Evolutionary conservation across 2,888 invertebrate genomes (phyloP).

Genomic region (Argynnis bischoffii): DNA sequence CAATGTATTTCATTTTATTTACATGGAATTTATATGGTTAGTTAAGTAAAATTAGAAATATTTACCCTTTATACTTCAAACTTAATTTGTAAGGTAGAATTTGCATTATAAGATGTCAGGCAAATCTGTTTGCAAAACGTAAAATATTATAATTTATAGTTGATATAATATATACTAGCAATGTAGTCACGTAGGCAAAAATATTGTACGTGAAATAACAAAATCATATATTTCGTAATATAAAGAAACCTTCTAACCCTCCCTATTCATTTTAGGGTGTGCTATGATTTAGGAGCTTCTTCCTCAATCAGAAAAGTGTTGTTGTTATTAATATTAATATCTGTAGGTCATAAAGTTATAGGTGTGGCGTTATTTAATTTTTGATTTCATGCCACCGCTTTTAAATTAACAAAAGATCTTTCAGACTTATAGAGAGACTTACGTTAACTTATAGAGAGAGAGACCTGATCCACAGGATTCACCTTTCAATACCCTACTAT

Average conservation of each 20-base stretch:
- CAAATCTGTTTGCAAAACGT: neutral
- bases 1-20: too few relatives aligned
- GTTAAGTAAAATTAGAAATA: too few relatives aligned
- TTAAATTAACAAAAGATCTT: too few relatives aligned
- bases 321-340: constrained; percentile 30
- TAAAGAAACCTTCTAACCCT: constrained; percentile 42
- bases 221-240: constrained; percentile 26
- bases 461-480: too few relatives aligned
- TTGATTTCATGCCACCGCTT: neutral
- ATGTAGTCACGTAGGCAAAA: constrained; percentile 15
- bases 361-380: neutral
- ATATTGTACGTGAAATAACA: constrained; percentile 19
- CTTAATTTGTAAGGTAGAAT: constrained; percentile 18
- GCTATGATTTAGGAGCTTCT: constrained; percentile 61
- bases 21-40: too few relatives aligned
- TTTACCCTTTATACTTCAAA: constrained; percentile 34
- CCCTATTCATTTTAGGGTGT: constrained; percentile 56
- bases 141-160: too few relatives aligned
- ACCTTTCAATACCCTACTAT: too few relatives aligned
- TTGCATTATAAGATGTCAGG: neutral
- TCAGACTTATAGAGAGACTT: too few relatives aligned
- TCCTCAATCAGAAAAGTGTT: constrained; percentile 65
- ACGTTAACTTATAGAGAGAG: too few relatives aligned
- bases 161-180: neutral
- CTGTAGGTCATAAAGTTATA: neutral